A percentile compares a stretch with the other conserved stretches of the same genome.
phyloP scores from a whole-genome alignment of 1,140 invertebrate genomes.

The Drosophila lini region DNA sequence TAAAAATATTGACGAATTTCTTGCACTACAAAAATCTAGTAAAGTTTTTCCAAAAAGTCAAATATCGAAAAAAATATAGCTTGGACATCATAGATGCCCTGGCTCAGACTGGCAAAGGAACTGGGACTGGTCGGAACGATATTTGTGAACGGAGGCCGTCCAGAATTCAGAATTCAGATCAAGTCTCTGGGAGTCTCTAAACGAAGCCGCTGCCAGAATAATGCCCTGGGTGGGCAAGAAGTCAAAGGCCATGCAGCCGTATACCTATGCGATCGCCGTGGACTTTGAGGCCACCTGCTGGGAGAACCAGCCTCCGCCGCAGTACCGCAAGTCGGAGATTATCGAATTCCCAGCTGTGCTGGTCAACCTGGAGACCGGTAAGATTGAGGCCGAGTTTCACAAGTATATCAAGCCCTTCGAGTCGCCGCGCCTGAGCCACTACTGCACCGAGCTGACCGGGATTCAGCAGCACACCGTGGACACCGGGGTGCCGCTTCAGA shows the following conservation, averaged over 20 bases:
- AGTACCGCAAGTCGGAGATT: conserved; percentile 84
- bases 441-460: conserved; percentile 89
- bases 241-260: conserved; percentile 68
- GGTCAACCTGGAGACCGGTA: conserved; percentile 86
- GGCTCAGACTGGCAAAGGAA: conserved; percentile 27
- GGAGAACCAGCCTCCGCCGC: conserved; percentile 76
- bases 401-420: conserved; percentile 87
- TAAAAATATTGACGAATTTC: too few species aligned
- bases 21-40: too few species aligned
- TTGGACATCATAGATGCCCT: too few species aligned
- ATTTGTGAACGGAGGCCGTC: conserved; percentile 67
- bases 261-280: conserved; percentile 84
- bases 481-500: conserved; percentile 83
- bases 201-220: conserved; percentile 41
- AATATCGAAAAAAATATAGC: too few species aligned
- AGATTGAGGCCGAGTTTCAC: conserved; percentile 88
- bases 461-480: conserved; percentile 85
- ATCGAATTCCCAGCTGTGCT: conserved; percentile 91
- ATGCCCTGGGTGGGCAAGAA: conserved; percentile 57
- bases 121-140: conserved; percentile 84
- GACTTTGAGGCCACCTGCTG: conserved; percentile 86
- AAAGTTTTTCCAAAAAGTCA: too few species aligned
- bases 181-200: conserved; percentile 56
- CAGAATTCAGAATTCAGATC: conserved; percentile 19
- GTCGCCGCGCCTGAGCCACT: conserved; percentile 87